phyloP scores from a whole-genome alignment of 37 sponge, comb jelly and placozoan species.

The Beroe forskalii region DNA sequence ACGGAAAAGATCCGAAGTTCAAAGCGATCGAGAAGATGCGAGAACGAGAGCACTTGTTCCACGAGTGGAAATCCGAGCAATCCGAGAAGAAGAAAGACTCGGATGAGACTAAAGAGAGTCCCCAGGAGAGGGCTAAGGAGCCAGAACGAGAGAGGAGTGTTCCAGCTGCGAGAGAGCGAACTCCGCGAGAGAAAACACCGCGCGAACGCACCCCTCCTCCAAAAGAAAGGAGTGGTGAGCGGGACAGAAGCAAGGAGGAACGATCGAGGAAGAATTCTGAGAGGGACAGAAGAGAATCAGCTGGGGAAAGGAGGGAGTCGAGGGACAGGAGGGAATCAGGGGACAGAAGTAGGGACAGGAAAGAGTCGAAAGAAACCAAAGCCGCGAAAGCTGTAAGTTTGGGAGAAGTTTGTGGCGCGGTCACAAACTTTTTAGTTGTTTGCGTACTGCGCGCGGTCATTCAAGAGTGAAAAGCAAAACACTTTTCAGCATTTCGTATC shows the following conservation, averaged over 20 bases:
- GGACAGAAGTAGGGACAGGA: slow-evolving; percentile 1
- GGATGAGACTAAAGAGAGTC: slow-evolving; percentile 29
- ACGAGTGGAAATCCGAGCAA: slow-evolving; percentile 80
- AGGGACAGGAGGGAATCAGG: background rate
- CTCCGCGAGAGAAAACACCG: slow-evolving; percentile 63
- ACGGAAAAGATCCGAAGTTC: slow-evolving; percentile 81
- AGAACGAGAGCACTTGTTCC: slow-evolving; percentile 89
- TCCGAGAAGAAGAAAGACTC: slow-evolving; percentile 68
- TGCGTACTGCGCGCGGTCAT: too few species aligned
- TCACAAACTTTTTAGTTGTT: too few species aligned
- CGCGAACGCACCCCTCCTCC: slow-evolving; percentile 59
- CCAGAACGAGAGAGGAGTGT: slow-evolving; percentile 42
- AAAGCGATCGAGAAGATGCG: slow-evolving; percentile 89
- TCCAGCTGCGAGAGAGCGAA: slow-evolving; percentile 67
- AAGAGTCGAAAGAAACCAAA: slow-evolving; percentile 28
- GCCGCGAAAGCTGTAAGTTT: background rate
- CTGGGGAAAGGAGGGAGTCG: background rate
- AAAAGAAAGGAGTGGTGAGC: background rate
- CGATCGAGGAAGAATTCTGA: slow-evolving; percentile 39
- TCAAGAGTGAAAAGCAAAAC: too few species aligned
- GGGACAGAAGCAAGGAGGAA: slow-evolving; percentile 23
- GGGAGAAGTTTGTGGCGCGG: too few species aligned
- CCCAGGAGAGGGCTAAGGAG: slow-evolving; percentile 54
- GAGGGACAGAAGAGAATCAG: background rate
- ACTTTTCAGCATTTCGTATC: too few species aligned